A percentile compares a stretch with the other conserved stretches of the same genome.
phyloP scores from a whole-genome alignment of 1,140 invertebrate species.

The Zophobas atratus region DNA sequence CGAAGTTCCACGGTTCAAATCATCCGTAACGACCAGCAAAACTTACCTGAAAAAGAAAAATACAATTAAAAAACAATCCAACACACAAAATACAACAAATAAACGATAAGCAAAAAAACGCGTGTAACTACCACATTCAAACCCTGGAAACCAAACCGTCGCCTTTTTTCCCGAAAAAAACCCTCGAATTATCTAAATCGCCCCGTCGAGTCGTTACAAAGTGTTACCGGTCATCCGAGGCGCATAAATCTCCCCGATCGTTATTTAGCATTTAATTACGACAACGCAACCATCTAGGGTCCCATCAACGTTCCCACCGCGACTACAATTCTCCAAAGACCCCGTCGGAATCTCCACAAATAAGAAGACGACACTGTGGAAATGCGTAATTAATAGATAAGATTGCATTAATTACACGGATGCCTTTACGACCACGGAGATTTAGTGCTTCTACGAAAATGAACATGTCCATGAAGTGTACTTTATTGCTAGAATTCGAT shows the following conservation, averaged over 20 bases:
- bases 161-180: no score
- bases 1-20: no score
- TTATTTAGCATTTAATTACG: slow-evolving; percentile 34
- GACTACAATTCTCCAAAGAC: neutral
- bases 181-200: no score
- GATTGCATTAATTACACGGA: slow-evolving; percentile 48
- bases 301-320: slow-evolving; percentile 4
- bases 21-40: no score
- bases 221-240: slow-evolving; percentile 15
- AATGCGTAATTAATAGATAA: slow-evolving; percentile 48
- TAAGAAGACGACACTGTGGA: slow-evolving; percentile 14
- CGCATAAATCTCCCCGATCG: slow-evolving; percentile 36
- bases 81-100: no score
- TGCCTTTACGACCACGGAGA: slow-evolving; percentile 41
- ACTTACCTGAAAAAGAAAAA: no score
- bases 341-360: slow-evolving; percentile 11
- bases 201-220: neutral
- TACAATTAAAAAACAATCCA: no score
- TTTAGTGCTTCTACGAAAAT: slow-evolving; percentile 46
- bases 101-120: no score
- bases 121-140: no score
- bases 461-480: slow-evolving; percentile 40
- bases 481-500: slow-evolving; percentile 47
- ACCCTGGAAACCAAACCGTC: no score
- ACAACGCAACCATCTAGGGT: slow-evolving; percentile 33